A percentile compares a stretch with the other conserved stretches of the same genome.
Conservation (phyloP, 2,888 invertebrate species). For the Nomada flava region DNA sequence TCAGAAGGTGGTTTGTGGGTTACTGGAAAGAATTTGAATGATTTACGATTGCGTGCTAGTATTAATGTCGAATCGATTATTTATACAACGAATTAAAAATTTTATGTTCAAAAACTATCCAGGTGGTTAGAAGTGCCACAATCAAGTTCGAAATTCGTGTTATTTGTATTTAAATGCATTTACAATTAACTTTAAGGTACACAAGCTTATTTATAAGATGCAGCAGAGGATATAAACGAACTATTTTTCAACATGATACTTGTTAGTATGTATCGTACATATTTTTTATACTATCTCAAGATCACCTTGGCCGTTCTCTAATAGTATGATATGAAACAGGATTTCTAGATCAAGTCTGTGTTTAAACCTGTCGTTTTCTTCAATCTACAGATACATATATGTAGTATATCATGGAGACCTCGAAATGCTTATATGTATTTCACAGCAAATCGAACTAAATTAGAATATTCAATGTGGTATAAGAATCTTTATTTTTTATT, state of each 20-base stretch:
- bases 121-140: slow-evolving; percentile 22
- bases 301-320: not conserved
- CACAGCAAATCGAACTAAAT: not conserved
- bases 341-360: not conserved
- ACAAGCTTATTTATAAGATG: too few relatives aligned
- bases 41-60: slow-evolving; percentile 16
- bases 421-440: not conserved
- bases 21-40: not conserved
- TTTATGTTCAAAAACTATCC: slow-evolving; percentile 24
- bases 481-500: too few relatives aligned
- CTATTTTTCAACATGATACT: too few relatives aligned
- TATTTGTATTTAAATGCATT: slow-evolving; percentile 28
- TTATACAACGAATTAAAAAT: slow-evolving; percentile 27
- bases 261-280: too few relatives aligned
- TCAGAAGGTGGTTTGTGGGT: not conserved
- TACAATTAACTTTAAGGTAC: too few relatives aligned
- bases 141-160: slow-evolving; percentile 43
- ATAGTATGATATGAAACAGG: not conserved
- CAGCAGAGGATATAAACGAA: too few relatives aligned
- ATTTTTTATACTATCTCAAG: not conserved
- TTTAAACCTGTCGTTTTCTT: not conserved
- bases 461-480: too few relatives aligned
- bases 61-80: slow-evolving; percentile 24
- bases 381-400: not conserved
- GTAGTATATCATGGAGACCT: not conserved